Conservation (phyloP, 1,140 invertebrate species). For the Oppia nitens region DNA sequence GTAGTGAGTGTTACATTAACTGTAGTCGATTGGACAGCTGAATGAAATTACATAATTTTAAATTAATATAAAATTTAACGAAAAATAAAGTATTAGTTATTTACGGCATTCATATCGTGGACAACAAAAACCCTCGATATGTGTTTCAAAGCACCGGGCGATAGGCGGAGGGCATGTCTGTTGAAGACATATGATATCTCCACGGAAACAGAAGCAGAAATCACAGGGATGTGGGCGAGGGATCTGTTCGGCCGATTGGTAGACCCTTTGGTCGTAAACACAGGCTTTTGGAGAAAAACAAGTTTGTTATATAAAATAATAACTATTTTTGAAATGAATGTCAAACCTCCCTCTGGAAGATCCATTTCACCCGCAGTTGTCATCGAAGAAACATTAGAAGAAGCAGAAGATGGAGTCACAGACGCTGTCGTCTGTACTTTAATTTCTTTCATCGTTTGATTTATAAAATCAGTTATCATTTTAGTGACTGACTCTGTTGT, state of each 20-base stretch:
- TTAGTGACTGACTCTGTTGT: neutral
- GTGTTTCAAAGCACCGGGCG: conserved; percentile 68
- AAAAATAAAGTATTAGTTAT: conserved; percentile 9
- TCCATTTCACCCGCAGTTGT: neutral
- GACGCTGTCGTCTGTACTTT: neutral
- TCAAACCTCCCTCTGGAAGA: neutral
- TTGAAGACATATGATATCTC: conserved; percentile 79
- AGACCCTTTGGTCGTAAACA: conserved; percentile 73
- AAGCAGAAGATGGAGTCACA: neutral
- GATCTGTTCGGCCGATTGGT: conserved; percentile 83
- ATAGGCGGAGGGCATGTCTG: conserved; percentile 87
- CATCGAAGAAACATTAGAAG: neutral
- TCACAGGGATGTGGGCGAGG: conserved; percentile 82
- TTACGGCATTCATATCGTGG: conserved; percentile 71
- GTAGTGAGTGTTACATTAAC: conserved; percentile 3
- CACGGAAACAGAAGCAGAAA: conserved; percentile 91
- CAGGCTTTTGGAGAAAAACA: conserved; percentile 39
- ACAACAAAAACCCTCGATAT: conserved; percentile 81
- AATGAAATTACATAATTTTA: neutral
- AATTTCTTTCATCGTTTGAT: neutral
- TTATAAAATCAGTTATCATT: neutral
- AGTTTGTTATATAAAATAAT: neutral
- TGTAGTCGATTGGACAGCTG: conserved; percentile 9
- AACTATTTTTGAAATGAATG: neutral
- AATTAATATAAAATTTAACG: neutral